Base-by-base conservation (phyloP, 1,140 invertebrate genomes). In the Tetragonula clypearis region DNA sequence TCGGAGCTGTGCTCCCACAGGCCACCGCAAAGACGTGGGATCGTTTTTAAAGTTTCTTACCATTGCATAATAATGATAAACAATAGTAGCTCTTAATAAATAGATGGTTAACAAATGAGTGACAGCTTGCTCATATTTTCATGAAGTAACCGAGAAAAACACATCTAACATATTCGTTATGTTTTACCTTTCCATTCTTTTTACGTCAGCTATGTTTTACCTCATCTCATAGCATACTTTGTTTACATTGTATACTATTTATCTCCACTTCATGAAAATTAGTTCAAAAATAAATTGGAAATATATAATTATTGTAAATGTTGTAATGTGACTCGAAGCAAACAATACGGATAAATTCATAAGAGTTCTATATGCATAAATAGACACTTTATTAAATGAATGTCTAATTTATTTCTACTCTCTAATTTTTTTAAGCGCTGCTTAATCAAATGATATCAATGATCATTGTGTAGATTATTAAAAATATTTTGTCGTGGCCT, bases 1-100 rank as follows among this genome's bases (percentile, higher is more conserved):
- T 94, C 93, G 94, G 94, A 94, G 94, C 94, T 95, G 94, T 94
- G 94, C 94, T 94, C 94, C 92, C 91, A 92, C 92, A 90, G 92
- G 92, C 92, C 92, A 94, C 90, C 73, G 87, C 88, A 90, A 91
- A 92, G 92, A 92, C 91, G 91, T 93, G 93, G 93, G 93, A 92
- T 93, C 92, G 93, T 94, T 94, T 95, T 94, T 94, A 94, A 93
- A 94, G 90, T 87, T 90, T 90, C 88, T 94, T 94, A 95, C 94
- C 92, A 93, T 94, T 86, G 93, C 93, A 94, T 95, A 95, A 93
- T 94, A 93, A 92, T 93, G 85, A 91, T 80, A 90, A 89, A 89
- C 84, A 83, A 89, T 90, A 90, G 78, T 88, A 91, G 69, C 49
- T 90, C 91, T 91, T 89, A 92, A 91, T 91, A 90, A 92, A 89